Evolutionary conservation across 1,140 invertebrate species (phyloP), one percentile per base, ranked within the genome.

Genomic region (Temnothorax curvispinosus): DNA sequence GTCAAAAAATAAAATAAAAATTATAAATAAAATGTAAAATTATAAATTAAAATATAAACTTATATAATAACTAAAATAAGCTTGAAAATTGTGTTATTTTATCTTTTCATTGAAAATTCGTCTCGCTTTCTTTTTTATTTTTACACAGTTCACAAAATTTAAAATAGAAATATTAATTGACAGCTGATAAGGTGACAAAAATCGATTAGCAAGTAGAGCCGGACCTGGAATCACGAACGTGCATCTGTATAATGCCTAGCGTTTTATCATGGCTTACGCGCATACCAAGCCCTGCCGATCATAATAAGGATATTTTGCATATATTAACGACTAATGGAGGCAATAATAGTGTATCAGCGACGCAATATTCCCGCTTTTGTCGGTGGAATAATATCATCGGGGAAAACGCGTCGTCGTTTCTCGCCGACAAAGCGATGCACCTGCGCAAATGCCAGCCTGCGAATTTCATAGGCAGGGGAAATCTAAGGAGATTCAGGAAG

Each of bases 261-360:
- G 87, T 90, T 93, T 93, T 90, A 89, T 82, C 41, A 76, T 80
- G 44, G 58, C 75, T 60, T 82, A 58, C 44, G 60, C 54, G 56
- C 77, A 32, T 38, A 38, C n/a, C 13, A 41, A 58, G 47, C 72
- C 60, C 71, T 35, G 60, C 84, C 90, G 41, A 87, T 60, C 85
- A 93, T 94, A 94, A 94, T 94, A 94, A 94, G 93, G 92, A 93
- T 93, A 94, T 94, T 94, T 95, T 94, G 94, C 94, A 94, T 94
- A 94, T 82, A 94, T 95, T 95, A 95, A 93, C 89, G 87, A 92
- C 90, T 94, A 94, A 94, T 94, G 91, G 91, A 91, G 86, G 86
- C 89, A 92, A 92, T 94, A 91, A 91, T 89, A 89, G 86, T 71
- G 75, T 80, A 90, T 88, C 88, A 74, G 64, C 50, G 69, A 6